Evolutionary conservation across 2,113 vertebrate species (phyloP).

Genomic region (Apteryx owenii): DNA sequence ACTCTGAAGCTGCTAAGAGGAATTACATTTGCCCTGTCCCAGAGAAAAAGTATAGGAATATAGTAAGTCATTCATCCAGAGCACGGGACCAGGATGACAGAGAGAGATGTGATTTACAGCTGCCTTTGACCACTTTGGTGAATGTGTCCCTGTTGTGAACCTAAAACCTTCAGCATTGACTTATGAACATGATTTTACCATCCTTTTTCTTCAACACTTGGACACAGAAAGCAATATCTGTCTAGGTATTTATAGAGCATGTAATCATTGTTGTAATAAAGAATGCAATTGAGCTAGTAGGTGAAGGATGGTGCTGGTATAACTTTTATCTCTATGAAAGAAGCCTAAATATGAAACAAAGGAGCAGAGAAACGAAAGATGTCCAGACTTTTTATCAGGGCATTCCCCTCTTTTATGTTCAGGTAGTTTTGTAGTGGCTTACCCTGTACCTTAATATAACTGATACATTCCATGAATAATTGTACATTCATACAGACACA

Average conservation of each 20-base stretch:
- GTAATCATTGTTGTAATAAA: not conserved
- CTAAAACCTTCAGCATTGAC: not conserved
- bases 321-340: not conserved
- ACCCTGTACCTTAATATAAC: not conserved
- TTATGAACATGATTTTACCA: not conserved
- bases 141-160: not conserved
- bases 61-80: not conserved
- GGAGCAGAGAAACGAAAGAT: not conserved
- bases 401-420: not conserved
- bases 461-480: not conserved
- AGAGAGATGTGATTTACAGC: not conserved
- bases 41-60: not conserved
- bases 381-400: not conserved
- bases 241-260: not conserved
- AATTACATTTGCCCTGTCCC: not conserved
- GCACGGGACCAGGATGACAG: not conserved
- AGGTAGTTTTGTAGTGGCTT: not conserved
- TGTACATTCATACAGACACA: not conserved
- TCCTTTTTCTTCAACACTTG: not conserved
- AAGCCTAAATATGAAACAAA: not conserved
- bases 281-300: not conserved
- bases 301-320: not conserved
- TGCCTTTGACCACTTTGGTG: rapidly evolving
- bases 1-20: not conserved
- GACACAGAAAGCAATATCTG: not conserved